phyloP scores from a whole-genome alignment of 2,797 vertebrate species.

The Pantherophis vulpinus region DNA sequence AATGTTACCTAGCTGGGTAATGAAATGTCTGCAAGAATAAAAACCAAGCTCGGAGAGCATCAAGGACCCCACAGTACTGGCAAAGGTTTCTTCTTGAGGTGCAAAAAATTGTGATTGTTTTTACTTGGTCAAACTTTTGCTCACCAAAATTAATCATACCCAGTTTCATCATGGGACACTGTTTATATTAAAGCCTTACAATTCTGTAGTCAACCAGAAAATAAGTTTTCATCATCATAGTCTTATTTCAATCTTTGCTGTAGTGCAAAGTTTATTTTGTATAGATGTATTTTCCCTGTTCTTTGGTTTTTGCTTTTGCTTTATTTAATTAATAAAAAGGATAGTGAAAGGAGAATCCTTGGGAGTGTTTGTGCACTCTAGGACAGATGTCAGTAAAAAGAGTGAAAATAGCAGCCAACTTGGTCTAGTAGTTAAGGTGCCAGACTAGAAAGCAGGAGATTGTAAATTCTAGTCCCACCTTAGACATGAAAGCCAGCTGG shows the following conservation, averaged over 20 bases:
- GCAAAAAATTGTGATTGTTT: too few relatives aligned
- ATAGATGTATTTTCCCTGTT: background rate
- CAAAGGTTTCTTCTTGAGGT: too few relatives aligned
- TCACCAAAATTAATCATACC: too few relatives aligned
- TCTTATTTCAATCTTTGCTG: background rate
- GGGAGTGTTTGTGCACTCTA: background rate
- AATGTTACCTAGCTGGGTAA: too few relatives aligned
- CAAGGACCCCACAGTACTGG: too few relatives aligned
- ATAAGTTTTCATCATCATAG: background rate
- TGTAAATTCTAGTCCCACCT: background rate
- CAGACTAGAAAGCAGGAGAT: background rate
- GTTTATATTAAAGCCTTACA: too few relatives aligned
- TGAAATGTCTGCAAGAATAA: too few relatives aligned
- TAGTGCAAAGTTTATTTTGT: background rate
- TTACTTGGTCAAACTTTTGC: too few relatives aligned
- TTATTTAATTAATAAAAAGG: background rate
- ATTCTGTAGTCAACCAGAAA: background rate
- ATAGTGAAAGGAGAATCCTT: background rate
- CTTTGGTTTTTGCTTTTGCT: background rate
- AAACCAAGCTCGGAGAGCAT: too few relatives aligned
- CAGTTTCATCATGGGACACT: too few relatives aligned
- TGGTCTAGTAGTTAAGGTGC: background rate
- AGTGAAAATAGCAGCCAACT: background rate
- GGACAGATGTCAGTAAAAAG: background rate
- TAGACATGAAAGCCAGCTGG: background rate